Evolutionary conservation across 2,797 vertebrate species (phyloP).

Genomic region (Coccyzus lansbergi): DNA sequence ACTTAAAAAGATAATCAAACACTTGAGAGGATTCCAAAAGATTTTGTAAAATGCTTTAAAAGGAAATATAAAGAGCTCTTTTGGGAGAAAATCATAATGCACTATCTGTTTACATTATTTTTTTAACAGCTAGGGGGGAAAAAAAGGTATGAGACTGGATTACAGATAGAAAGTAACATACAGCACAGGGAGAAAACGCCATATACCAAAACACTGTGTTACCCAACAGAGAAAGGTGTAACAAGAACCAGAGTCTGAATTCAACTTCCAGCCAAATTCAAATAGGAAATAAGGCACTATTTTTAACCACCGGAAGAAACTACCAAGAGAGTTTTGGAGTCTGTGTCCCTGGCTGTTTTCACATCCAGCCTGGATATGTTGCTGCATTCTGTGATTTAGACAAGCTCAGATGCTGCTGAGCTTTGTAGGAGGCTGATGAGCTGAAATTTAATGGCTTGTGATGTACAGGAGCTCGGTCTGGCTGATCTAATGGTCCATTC

Average conservation of each 20-base stretch:
- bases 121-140: not conserved
- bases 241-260: not conserved
- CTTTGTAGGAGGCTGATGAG: not conserved
- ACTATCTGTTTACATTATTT: not conserved
- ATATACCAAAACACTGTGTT: not conserved
- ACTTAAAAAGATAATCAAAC: not conserved
- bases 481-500: not conserved
- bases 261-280: slow-evolving; percentile 9
- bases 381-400: not conserved
- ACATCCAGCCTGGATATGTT: not conserved
- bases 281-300: slow-evolving; percentile 35
- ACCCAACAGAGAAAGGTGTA: slow-evolving; percentile 4
- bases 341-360: not conserved
- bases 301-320: slow-evolving; percentile 39
- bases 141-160: not conserved
- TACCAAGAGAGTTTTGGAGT: not conserved
- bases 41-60: not conserved
- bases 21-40: not conserved
- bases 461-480: not conserved
- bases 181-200: not conserved
- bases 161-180: not conserved
- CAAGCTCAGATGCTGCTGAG: not conserved
- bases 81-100: not conserved
- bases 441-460: slow-evolving; percentile 35
- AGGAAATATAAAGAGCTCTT: not conserved